Conservation (phyloP, 2,888 invertebrate genomes). For the Trachelus iudaicus region DNA sequence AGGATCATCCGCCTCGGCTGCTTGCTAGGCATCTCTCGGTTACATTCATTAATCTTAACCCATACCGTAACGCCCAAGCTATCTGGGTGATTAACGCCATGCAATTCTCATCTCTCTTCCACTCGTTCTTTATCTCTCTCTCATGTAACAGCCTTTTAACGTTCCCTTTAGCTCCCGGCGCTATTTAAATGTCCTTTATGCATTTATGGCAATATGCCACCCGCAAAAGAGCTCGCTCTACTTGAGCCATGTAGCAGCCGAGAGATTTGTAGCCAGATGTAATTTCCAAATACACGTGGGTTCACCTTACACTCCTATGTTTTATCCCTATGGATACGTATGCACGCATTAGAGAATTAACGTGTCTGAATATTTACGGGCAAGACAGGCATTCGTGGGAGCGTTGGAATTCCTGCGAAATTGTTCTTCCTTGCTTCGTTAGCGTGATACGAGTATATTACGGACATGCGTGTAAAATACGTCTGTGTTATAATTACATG, state of each 20-base stretch:
- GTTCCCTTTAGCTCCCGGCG: not conserved
- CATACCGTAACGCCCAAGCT: slow-evolving; percentile 7
- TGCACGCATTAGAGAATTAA: not conserved
- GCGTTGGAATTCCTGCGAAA: not conserved
- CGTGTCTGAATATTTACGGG: not conserved
- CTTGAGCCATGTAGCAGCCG: not conserved
- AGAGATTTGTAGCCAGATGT: not conserved
- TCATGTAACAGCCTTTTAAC: not conserved
- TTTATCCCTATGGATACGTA: not conserved
- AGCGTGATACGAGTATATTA: not conserved
- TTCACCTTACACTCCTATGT: not conserved
- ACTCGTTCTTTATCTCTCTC: not conserved
- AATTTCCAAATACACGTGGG: not conserved
- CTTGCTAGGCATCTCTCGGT: not conserved
- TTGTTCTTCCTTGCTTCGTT: not conserved
- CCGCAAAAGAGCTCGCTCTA: not conserved
- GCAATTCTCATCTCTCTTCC: slow-evolving; percentile 18
- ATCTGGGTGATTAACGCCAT: slow-evolving; percentile 23
- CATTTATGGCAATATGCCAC: slow-evolving; percentile 3
- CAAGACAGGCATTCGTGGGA: not conserved
- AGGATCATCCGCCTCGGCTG: not conserved
- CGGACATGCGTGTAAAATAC: not conserved
- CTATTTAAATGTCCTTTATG: slow-evolving; percentile 8
- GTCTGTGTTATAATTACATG: not conserved
- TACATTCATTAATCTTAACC: slow-evolving; percentile 6